phyloP scores from a whole-genome alignment of 2,113 vertebrate genomes.

The Seriola rivoliana region DNA sequence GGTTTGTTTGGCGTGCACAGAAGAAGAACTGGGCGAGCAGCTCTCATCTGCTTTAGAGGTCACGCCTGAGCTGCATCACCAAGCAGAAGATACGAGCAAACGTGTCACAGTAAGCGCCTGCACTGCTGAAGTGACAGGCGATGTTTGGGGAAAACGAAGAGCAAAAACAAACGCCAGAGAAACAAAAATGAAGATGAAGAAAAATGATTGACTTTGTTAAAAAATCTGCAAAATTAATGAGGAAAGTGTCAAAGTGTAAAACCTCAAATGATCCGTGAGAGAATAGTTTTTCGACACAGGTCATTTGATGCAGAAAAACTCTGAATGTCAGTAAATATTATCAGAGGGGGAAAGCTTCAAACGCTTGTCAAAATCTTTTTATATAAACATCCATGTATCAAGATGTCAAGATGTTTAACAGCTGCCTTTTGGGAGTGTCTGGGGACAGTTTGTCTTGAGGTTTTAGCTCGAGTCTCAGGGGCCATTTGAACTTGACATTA shows the following conservation, averaged over 20 bases:
- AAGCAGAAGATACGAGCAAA: background rate
- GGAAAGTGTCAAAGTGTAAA: background rate
- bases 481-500: constrained; percentile 28
- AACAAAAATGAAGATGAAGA: background rate
- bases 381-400: background rate
- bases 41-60: background rate
- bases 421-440: background rate
- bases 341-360: background rate
- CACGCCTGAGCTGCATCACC: background rate
- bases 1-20: constrained; percentile 18
- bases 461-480: background rate
- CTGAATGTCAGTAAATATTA: constrained; percentile 50
- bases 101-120: background rate
- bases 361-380: constrained; percentile 16
- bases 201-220: background rate
- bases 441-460: background rate
- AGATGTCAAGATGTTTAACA: background rate
- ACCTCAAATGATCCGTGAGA: background rate
- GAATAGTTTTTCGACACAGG: background rate
- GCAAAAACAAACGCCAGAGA: background rate
- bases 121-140: background rate
- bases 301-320: background rate
- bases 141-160: background rate
- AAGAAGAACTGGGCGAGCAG: background rate
- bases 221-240: background rate